A percentile compares a stretch with the other conserved stretches of the same genome.
phyloP scores from a whole-genome alignment of 2,113 vertebrate species.

The Siniperca knerii region DNA sequence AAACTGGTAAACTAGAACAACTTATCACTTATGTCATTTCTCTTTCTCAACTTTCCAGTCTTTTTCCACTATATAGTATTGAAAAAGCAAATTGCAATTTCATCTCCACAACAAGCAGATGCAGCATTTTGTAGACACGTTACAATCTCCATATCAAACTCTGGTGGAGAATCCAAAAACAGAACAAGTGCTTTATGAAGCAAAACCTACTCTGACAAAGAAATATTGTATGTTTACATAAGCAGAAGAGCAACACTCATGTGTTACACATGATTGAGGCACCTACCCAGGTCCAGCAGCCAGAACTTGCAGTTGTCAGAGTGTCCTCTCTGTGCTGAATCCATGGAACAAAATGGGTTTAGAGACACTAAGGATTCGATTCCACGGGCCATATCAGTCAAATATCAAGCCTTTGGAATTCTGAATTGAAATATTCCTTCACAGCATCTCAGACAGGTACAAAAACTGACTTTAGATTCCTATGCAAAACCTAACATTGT shows the following conservation, averaged over 20 bases:
- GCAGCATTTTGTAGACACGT: neutral
- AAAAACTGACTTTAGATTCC: neutral
- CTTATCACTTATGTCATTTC: neutral
- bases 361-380: conserved; percentile 85
- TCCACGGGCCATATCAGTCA: conserved; percentile 88
- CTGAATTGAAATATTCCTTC: conserved; percentile 31
- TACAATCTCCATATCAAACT: neutral
- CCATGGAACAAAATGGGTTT: conserved; percentile 85
- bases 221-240: neutral
- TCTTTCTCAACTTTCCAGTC: neutral
- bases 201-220: neutral
- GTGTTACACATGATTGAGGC: conserved; percentile 19
- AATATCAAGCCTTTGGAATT: conserved; percentile 26
- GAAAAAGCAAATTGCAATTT: neutral
- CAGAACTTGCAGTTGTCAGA: conserved; percentile 94
- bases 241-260: neutral
- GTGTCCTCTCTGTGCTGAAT: conserved; percentile 84
- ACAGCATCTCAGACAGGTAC: conserved; percentile 46
- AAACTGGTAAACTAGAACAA: neutral
- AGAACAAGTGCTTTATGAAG: neutral
- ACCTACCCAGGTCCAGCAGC: conserved; percentile 98
- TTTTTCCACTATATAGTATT: neutral
- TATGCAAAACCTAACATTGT: neutral
- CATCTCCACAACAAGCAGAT: neutral
- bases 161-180: neutral